Conservation (phyloP, 1,140 invertebrate species). For the Anastrepha ludens region DNA sequence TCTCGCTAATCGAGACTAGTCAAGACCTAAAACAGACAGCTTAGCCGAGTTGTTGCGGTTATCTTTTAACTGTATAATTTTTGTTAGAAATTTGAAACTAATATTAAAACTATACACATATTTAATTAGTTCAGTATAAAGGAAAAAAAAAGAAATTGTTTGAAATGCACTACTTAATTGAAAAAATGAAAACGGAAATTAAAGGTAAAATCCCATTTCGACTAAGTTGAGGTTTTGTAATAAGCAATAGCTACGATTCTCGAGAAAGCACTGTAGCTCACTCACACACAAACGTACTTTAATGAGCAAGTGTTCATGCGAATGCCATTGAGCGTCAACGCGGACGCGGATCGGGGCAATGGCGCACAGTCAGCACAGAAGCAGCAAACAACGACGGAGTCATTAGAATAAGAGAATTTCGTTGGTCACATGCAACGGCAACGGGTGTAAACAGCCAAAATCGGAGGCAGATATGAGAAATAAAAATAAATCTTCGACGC, state of each 20-base stretch:
- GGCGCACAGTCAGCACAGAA: background rate
- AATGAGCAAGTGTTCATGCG: background rate
- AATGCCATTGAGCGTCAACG: conserved; percentile 31
- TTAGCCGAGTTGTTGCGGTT: no score
- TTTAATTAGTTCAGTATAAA: no score
- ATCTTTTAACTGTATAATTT: no score
- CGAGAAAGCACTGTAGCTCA: background rate
- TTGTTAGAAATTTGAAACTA: no score
- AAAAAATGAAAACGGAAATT: background rate
- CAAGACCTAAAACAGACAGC: no score
- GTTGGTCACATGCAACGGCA: conserved; percentile 45
- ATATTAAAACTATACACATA: no score
- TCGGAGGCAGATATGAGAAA: conserved; percentile 4
- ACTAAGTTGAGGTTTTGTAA: no score
- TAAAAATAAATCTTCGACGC: conserved; percentile 44
- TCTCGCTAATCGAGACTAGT: no score
- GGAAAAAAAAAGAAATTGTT: no score
- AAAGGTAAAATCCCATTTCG: no score
- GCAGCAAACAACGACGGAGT: background rate
- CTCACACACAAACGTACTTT: background rate
- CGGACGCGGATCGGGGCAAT: background rate
- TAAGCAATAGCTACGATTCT: no score
- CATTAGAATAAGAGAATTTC: conserved; percentile 15
- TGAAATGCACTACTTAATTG: no score
- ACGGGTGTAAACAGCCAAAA: conserved; percentile 32